These are phyloP conservation scores for Syngnathus rostellatus DNA, from an alignment of 2,797 vertebrate genomes.

Conservation along the genomic window DNA sequence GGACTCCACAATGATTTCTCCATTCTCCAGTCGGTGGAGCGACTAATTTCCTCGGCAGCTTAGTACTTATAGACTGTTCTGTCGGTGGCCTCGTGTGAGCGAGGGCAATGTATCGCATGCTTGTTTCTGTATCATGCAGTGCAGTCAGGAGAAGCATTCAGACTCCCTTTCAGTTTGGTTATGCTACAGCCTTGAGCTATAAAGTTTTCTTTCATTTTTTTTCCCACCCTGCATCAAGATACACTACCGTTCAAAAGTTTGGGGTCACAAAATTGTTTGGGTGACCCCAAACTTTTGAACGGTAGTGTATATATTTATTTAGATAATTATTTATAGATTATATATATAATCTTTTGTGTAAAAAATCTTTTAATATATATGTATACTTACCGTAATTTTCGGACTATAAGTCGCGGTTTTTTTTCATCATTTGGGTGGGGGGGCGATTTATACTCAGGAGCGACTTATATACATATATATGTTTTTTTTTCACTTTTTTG, in stretches of 20 bases:
- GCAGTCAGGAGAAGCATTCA: neutral
- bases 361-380: too few relatives aligned
- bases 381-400: too few relatives aligned
- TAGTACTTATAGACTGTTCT: constrained; percentile 61
- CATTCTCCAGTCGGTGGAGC: constrained; percentile 60
- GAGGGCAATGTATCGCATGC: constrained; percentile 40
- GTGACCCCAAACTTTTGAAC: too few relatives aligned
- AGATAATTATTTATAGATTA: too few relatives aligned
- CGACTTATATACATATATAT: too few relatives aligned
- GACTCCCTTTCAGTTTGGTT: neutral
- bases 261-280: too few relatives aligned
- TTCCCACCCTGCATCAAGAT: neutral
- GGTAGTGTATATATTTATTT: too few relatives aligned
- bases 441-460: too few relatives aligned
- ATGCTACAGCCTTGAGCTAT: neutral
- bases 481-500: too few relatives aligned
- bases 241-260: neutral
- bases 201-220: neutral
- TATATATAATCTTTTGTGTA: too few relatives aligned
- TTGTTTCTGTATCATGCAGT: constrained; percentile 41
- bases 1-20: constrained; percentile 60
- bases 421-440: too few relatives aligned
- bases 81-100: constrained; percentile 42
- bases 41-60: constrained; percentile 66
- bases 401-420: too few relatives aligned